phyloP scores from a whole-genome alignment of 2,113 vertebrate species.

The Suricata suricatta region DNA sequence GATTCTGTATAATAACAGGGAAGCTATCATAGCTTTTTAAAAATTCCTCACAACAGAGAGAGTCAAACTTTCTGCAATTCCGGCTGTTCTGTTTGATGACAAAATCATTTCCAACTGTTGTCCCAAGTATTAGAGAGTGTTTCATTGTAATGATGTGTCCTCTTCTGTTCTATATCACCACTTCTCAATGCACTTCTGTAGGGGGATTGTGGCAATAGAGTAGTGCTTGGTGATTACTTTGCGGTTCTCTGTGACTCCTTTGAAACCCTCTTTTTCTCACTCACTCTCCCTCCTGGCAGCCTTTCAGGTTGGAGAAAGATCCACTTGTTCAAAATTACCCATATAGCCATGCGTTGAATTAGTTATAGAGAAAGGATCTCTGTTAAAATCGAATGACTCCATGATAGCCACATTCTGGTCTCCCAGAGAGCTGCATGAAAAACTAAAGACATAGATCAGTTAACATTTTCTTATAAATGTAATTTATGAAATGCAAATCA shows the following conservation, averaged over 20 bases:
- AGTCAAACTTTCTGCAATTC: not conserved
- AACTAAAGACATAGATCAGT: not conserved
- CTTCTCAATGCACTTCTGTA: slow-evolving; percentile 63
- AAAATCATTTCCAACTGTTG: not conserved
- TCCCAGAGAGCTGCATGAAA: slow-evolving; percentile 50
- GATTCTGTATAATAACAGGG: slow-evolving; percentile 1
- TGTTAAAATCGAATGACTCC: slow-evolving; percentile 68
- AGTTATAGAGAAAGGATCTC: slow-evolving; percentile 79
- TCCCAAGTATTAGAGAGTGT: not conserved
- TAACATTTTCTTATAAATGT: not conserved
- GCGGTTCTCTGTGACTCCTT: slow-evolving; percentile 64
- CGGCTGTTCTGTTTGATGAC: not conserved
- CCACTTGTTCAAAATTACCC: slow-evolving; percentile 79
- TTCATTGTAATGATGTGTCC: not conserved
- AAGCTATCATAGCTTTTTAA: not conserved
- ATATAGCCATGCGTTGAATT: slow-evolving; percentile 74
- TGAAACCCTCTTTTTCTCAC: slow-evolving; percentile 67
- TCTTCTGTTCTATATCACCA: not conserved
- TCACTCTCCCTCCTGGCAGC: slow-evolving; percentile 68
- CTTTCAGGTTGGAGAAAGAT: slow-evolving; percentile 78
- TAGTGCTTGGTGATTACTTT: slow-evolving; percentile 51
- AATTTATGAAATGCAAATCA: slow-evolving; percentile 23
- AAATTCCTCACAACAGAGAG: not conserved
- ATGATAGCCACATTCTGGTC: slow-evolving; percentile 49
- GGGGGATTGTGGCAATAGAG: slow-evolving; percentile 7